Evolutionary conservation across 2,797 vertebrate genomes (phyloP), one percentile per base, ranked within the genome.

Genomic region (Sternarchorhynchus goeldii): DNA sequence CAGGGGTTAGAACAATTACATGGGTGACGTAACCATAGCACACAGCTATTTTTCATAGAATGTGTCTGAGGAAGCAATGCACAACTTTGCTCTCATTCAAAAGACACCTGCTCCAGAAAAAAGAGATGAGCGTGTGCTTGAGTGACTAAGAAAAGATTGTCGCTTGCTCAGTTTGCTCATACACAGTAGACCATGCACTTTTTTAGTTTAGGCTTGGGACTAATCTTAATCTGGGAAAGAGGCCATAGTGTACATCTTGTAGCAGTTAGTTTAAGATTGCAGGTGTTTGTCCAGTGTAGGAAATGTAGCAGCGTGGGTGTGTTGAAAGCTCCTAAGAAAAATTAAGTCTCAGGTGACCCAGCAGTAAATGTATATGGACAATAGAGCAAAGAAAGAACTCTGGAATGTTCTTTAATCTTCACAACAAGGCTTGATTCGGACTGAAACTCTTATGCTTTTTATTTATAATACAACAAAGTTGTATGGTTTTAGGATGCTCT

Each of bases 31-130:
- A 81, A 82, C 78, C 79, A 75, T 45, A 65, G 70, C 0, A 41
- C 77, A 81, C 84, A 85, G 81, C 83, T 87, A 84, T 73, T 84
- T 83, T 84, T 70, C 82, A 66, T 85, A 76, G 55, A 76, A 73
- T 72, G 78, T 74, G 69, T 82, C 55, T 58, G 29, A 72, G 56
- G 50, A 32, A 31, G 31, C 18, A 67, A 36, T 67, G n/a, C 62
- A 32, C 18, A 12, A 73, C 45, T 60, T 75, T 75, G 53, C 69
- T 78, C 69, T 70, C 53, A 45, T 70, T 50, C 59, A 83, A 64
- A n/a, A 60, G 20, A 73, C 31, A 10, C 60, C 53, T 7, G 60
- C 32, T 45, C 5, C 8, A 77, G 34, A 56, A 72, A 66, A 76
- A 79, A 59, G 29, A 80, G 45, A 75, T 45, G 45, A 65, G 62